Conservation (phyloP, 2,797 vertebrate genomes). For the Orientallactaga sibirica region DNA sequence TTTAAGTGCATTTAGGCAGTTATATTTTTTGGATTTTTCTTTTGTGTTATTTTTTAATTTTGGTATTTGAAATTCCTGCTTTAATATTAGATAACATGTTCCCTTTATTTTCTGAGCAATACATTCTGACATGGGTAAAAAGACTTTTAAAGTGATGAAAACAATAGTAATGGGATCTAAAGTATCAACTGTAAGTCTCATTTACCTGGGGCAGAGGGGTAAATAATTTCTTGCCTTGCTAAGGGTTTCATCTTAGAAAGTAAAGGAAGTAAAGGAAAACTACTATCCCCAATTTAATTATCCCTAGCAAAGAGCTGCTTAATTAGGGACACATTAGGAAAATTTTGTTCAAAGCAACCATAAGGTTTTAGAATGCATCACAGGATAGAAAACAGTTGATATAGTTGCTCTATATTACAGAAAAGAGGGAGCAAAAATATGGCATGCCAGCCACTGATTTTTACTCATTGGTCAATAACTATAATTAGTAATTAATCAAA, state of each 20-base stretch:
- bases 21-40: background rate
- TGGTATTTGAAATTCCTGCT: background rate
- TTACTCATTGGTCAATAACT: background rate
- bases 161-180: background rate
- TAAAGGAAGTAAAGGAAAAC: background rate
- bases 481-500: constrained; percentile 10
- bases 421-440: background rate
- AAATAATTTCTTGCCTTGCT: background rate
- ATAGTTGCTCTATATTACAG: background rate
- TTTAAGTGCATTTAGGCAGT: constrained; percentile 3
- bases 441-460: background rate
- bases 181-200: background rate
- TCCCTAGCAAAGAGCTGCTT: background rate
- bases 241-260: background rate
- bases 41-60: background rate
- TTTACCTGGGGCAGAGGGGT: background rate
- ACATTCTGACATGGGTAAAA: background rate
- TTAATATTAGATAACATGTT: constrained; percentile 13
- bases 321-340: background rate
- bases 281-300: background rate
- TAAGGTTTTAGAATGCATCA: background rate
- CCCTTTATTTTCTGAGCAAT: background rate
- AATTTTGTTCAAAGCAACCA: background rate
- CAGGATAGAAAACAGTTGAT: background rate
- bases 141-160: background rate